Percentiles rank a stretch among this genome's conserved stretches.
These are phyloP conservation scores for Machaerirhynchus nigripectus DNA, from an alignment of 2,113 vertebrate species.

Conservation along the genomic window DNA sequence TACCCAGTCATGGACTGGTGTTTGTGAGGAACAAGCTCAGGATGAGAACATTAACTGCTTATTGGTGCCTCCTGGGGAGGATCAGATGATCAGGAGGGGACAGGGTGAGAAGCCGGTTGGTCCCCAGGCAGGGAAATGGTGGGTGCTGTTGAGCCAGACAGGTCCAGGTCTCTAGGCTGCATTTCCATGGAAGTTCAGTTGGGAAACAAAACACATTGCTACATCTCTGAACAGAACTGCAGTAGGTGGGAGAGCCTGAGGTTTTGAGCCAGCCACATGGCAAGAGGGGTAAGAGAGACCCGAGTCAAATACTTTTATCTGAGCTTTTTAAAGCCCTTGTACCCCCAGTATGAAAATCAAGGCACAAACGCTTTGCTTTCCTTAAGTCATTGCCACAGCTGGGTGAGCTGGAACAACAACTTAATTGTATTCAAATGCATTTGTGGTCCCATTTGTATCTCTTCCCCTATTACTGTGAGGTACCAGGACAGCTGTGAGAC, in stretches of 20 bases:
- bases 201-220: background rate
- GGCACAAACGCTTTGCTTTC: background rate
- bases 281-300: background rate
- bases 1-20: background rate
- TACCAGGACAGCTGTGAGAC: background rate
- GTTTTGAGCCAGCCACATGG: background rate
- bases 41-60: background rate
- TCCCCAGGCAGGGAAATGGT: background rate
- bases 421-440: constrained; percentile 20
- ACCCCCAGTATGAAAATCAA: background rate
- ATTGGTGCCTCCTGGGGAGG: background rate
- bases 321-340: background rate
- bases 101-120: background rate
- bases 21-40: background rate
- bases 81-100: background rate
- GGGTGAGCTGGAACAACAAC: background rate
- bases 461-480: constrained; percentile 7
- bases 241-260: background rate
- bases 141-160: background rate
- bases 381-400: background rate
- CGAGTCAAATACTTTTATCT: accelerated
- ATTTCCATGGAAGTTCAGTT: background rate
- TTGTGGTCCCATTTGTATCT: background rate
- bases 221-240: background rate
- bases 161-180: background rate